phyloP scores from a whole-genome alignment of 2,113 vertebrate species.

The Todiramphus chloris region DNA sequence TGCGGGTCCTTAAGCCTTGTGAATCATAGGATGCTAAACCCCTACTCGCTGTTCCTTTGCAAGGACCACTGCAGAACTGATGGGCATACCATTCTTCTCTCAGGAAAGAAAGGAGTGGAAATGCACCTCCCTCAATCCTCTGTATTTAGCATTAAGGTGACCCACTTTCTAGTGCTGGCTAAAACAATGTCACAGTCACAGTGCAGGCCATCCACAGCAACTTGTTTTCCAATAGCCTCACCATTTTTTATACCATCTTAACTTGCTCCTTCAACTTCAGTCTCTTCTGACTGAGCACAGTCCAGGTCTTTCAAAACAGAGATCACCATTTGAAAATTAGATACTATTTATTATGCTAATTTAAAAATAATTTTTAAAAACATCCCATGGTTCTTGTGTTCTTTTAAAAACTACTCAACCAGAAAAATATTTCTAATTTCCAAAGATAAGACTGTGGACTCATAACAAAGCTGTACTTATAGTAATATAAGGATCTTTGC shows the following conservation, averaged over 20 bases:
- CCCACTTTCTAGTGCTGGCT: not conserved
- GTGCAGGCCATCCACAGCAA: not conserved
- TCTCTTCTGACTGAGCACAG: not conserved
- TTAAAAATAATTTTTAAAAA: not conserved
- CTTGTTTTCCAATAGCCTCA: not conserved
- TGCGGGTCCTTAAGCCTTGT: not conserved
- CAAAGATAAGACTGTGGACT: not conserved
- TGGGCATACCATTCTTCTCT: fast-evolving
- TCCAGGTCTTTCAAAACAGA: not conserved
- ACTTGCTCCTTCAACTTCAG: not conserved
- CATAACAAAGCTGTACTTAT: not conserved
- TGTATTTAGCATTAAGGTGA: not conserved
- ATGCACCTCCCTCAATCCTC: not conserved
- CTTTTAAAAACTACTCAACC: not conserved
- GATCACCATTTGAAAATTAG: not conserved
- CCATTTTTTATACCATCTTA: not conserved
- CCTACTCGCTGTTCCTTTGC: not conserved
- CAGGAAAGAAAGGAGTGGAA: not conserved
- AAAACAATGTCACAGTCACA: not conserved
- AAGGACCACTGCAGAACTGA: not conserved
- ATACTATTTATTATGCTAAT: not conserved
- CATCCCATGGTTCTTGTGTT: not conserved
- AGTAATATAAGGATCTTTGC: not conserved
- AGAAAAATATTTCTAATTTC: not conserved
- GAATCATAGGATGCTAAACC: not conserved